These are phyloP conservation scores for Heliangelus exortis DNA, from an alignment of 2,797 vertebrate genomes.

Conservation along the genomic window DNA sequence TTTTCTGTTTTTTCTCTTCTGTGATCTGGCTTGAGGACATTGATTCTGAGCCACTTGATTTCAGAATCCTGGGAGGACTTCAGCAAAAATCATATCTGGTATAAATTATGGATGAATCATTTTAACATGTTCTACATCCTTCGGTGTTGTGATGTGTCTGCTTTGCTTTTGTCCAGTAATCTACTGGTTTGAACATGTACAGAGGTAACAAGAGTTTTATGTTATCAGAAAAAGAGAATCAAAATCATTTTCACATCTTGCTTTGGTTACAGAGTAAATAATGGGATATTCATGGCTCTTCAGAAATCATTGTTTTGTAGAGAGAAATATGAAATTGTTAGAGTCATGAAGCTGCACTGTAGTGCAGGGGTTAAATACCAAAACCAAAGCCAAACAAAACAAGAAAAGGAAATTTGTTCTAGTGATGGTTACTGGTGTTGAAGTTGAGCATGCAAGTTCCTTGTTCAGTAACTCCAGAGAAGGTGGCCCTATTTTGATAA, in stretches of 20 bases:
- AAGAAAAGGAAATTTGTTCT: background rate
- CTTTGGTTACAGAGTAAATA: background rate
- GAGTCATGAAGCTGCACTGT: background rate
- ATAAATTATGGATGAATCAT: background rate
- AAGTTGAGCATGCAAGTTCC: background rate
- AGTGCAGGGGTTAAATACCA: background rate
- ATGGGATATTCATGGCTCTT: background rate
- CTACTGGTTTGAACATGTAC: background rate
- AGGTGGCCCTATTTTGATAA: background rate
- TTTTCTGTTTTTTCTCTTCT: background rate
- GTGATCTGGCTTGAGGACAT: background rate
- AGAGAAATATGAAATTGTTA: background rate
- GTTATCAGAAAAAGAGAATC: background rate
- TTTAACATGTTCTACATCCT: background rate
- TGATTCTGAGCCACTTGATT: background rate
- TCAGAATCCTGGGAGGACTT: background rate
- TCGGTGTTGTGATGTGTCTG: background rate
- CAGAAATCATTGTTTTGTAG: background rate
- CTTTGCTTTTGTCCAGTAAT: background rate
- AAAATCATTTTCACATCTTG: background rate
- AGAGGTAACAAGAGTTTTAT: background rate
- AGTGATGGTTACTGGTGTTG: background rate
- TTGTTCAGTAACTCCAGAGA: background rate
- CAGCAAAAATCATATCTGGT: background rate
- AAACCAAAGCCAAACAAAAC: background rate